phyloP scores from a whole-genome alignment of 2,113 vertebrate genomes.

The Alces alces region DNA sequence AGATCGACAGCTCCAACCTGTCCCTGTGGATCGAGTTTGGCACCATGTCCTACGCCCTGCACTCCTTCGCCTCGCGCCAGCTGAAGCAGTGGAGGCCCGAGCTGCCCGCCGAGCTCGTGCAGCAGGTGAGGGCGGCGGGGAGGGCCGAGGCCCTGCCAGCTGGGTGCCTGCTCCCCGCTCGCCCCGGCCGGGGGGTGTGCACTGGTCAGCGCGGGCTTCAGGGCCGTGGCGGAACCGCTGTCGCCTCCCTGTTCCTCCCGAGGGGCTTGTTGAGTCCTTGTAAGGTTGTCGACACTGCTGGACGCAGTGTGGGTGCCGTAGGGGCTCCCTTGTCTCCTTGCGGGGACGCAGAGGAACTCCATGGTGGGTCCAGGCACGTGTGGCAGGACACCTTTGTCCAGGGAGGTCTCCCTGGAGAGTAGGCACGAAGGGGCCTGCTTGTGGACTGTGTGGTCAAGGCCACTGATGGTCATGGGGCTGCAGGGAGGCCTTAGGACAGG shows the following conservation, averaged over 20 bases:
- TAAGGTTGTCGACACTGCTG: not conserved
- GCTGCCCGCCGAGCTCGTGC: slow-evolving; percentile 89
- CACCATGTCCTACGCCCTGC: slow-evolving; percentile 90
- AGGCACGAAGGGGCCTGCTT: not conserved
- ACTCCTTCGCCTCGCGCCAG: slow-evolving; percentile 95
- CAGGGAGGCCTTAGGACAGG: not conserved
- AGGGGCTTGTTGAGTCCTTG: not conserved
- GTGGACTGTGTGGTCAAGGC: not conserved
- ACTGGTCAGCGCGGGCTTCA: not conserved
- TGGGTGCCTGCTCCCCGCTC: not conserved
- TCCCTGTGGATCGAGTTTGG: slow-evolving; percentile 98
- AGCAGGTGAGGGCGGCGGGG: slow-evolving; percentile 84
- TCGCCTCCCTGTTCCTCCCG: not conserved
- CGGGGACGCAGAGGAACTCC: not conserved
- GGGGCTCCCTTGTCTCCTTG: not conserved
- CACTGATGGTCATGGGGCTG: rapidly evolving
- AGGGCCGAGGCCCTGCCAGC: not conserved
- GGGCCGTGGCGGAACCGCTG: not conserved
- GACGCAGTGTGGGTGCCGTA: not conserved
- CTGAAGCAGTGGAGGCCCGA: slow-evolving; percentile 93
- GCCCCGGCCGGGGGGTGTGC: not conserved
- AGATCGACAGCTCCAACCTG: slow-evolving; percentile 94
- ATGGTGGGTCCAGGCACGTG: rapidly evolving
- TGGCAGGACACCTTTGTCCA: not conserved
- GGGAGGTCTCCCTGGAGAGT: not conserved